Conservation (phyloP, 2,113 vertebrate genomes). For the Mus pahari region DNA sequence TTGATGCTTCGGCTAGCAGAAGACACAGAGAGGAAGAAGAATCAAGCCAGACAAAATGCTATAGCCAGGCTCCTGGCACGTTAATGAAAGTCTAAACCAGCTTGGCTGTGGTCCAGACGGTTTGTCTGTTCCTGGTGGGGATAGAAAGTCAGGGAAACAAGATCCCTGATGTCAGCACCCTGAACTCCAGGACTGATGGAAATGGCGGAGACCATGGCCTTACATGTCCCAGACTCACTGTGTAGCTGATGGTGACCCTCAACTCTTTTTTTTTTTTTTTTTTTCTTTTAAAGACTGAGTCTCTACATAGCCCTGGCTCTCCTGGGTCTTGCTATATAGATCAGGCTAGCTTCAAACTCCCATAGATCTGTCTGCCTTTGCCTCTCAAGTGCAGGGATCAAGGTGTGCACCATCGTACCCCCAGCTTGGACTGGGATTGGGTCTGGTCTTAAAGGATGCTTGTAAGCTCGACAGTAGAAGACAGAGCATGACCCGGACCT, state of each 20-base stretch:
- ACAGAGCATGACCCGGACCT: background rate
- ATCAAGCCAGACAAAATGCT: background rate
- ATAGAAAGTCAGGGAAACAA: background rate
- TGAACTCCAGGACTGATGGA: background rate
- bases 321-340: background rate
- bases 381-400: background rate
- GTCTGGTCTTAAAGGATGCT: background rate
- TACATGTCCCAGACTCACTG: background rate
- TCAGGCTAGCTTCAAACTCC: background rate
- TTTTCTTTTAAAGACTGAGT: background rate
- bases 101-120: background rate
- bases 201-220: background rate
- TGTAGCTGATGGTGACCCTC: background rate
- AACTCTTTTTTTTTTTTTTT: background rate
- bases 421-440: background rate
- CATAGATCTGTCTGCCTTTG: background rate
- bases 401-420: accelerated
- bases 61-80: background rate
- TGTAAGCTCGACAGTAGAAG: background rate
- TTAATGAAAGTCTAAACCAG: conserved; percentile 36
- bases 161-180: background rate
- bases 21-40: background rate
- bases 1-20: background rate
- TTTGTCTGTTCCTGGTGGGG: background rate
- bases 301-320: background rate